These are phyloP conservation scores for Gandaritis pyraliata DNA, from an alignment of 2,888 invertebrate species.

Conservation along the genomic window DNA sequence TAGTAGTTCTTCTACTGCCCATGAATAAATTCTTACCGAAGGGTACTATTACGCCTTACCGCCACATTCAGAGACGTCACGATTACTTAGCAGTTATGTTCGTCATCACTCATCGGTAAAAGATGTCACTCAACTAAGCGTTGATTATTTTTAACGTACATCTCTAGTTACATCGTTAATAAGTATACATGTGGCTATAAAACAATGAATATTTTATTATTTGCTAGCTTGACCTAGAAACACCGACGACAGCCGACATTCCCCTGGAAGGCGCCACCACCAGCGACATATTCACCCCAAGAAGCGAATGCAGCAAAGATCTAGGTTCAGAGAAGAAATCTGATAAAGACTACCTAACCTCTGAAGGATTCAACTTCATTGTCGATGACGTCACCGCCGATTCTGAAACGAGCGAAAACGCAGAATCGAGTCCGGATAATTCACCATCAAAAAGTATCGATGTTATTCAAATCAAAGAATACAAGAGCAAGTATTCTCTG, in stretches of 20 bases:
- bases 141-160: too few species aligned
- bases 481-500: conserved; percentile 57
- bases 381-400: conserved; percentile 66
- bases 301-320: conserved; percentile 62
- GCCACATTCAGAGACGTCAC: too few species aligned
- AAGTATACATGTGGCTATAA: too few species aligned
- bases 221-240: conserved; percentile 77
- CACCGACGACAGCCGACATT: conserved; percentile 78
- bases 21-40: too few species aligned
- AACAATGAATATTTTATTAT: neutral
- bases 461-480: conserved; percentile 31
- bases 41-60: too few species aligned
- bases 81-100: too few species aligned
- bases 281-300: conserved; percentile 66
- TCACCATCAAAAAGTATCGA: conserved; percentile 59
- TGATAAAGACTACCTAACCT: conserved; percentile 63
- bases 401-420: conserved; percentile 53
- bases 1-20: too few species aligned
- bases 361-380: conserved; percentile 74
- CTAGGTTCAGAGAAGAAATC: conserved; percentile 54
- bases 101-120: too few species aligned
- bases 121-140: too few species aligned
- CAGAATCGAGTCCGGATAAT: conserved; percentile 52
- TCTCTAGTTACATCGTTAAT: too few species aligned
- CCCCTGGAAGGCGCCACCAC: conserved; percentile 68